phyloP scores from a whole-genome alignment of 92 coral and sea anemone genomes.

The Plumapathes pennacea region DNA sequence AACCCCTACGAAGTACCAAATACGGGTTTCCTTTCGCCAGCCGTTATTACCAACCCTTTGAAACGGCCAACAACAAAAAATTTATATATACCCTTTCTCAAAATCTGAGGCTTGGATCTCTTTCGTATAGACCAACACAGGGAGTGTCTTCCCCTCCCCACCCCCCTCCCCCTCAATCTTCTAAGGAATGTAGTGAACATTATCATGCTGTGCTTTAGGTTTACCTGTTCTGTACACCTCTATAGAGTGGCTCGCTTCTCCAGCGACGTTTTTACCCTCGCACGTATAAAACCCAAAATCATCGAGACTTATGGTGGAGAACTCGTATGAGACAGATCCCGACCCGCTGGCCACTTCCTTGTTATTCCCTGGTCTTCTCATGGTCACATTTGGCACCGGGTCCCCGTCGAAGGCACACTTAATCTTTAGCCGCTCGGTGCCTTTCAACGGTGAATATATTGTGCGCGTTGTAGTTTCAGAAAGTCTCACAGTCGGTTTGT shows the following conservation, averaged over 20 bases:
- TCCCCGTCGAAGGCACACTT: slow-evolving; percentile 61
- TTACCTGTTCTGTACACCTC: slow-evolving; percentile 64
- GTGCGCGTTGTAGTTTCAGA: slow-evolving; percentile 28
- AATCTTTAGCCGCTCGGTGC: slow-evolving; percentile 18
- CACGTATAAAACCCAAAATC: slow-evolving; percentile 68
- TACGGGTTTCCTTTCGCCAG: no score
- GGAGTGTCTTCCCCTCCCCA: background rate
- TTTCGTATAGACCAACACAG: no score
- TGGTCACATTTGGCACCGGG: slow-evolving; percentile 53
- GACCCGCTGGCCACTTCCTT: slow-evolving; percentile 17
- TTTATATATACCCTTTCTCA: no score
- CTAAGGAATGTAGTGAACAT: background rate
- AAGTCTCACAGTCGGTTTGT: slow-evolving; percentile 32
- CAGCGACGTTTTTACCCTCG: slow-evolving; percentile 49
- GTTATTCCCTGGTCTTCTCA: slow-evolving; percentile 45
- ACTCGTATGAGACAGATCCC: slow-evolving; percentile 34
- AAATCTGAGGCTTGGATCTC: no score
- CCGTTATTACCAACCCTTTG: no score
- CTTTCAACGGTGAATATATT: slow-evolving; percentile 4
- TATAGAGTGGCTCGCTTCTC: slow-evolving; percentile 29
- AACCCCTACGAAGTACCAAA: no score
- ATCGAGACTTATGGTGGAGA: slow-evolving; percentile 30
- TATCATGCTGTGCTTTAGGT: background rate
- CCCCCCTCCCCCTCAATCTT: no score
- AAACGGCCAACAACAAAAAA: no score